These are phyloP conservation scores for Nymphicus hollandicus DNA, from an alignment of 2,113 vertebrate species.

Conservation along the genomic window DNA sequence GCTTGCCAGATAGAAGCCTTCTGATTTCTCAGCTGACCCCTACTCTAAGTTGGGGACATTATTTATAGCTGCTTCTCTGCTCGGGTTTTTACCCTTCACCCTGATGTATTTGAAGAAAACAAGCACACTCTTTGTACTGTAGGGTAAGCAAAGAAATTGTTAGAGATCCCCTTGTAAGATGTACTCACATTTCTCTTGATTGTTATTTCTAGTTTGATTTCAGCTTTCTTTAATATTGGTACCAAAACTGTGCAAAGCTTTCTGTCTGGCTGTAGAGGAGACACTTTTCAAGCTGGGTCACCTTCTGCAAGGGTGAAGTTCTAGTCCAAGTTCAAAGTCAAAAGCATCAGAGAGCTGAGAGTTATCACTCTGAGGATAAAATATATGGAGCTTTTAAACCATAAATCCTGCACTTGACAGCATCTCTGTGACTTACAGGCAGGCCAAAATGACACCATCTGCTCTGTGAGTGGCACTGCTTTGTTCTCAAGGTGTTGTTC, in stretches of 20 bases:
- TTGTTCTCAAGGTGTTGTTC: not conserved
- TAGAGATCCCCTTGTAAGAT: not conserved
- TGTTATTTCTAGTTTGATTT: not conserved
- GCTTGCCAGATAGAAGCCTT: not conserved
- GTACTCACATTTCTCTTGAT: not conserved
- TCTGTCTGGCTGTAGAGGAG: not conserved
- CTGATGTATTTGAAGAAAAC: not conserved
- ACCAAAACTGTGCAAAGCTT: not conserved
- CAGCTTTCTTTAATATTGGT: not conserved
- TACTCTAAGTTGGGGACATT: not conserved
- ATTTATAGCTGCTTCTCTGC: not conserved
- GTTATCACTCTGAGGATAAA: not conserved
- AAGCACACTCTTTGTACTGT: not conserved
- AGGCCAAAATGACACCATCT: not conserved
- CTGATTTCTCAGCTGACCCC: not conserved
- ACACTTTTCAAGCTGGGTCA: not conserved
- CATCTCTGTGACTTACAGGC: not conserved
- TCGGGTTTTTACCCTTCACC: not conserved
- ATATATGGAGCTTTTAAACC: not conserved
- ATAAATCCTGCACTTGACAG: not conserved
- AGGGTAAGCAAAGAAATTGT: not conserved
- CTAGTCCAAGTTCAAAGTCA: conserved; percentile 1
- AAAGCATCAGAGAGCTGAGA: not conserved
- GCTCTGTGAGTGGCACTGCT: not conserved
- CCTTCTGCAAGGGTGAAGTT: not conserved